Conservation (phyloP, 2,113 vertebrate genomes). For the Nibea coibor region DNA sequence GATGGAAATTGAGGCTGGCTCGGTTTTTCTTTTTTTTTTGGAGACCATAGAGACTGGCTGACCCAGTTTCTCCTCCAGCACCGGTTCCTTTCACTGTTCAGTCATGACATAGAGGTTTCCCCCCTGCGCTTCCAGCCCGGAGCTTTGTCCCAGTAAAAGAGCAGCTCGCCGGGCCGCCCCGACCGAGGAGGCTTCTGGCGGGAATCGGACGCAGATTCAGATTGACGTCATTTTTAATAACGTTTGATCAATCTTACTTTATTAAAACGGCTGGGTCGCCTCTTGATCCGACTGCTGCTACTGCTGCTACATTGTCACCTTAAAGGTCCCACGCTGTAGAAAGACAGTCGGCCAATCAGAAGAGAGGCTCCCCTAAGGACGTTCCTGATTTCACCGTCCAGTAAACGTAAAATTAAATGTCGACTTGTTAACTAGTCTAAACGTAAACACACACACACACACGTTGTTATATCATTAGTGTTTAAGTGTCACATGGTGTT, state of each 20-base stretch:
- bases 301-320: too few relatives aligned
- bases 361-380: too few relatives aligned
- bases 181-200: neutral
- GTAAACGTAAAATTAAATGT: too few relatives aligned
- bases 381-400: too few relatives aligned
- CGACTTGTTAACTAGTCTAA: too few relatives aligned
- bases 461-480: too few relatives aligned
- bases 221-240: neutral
- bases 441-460: too few relatives aligned
- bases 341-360: too few relatives aligned
- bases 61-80: slow-evolving; percentile 76
- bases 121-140: slow-evolving; percentile 42
- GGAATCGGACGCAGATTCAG: neutral
- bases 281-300: too few relatives aligned
- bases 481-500: too few relatives aligned
- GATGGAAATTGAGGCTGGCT: slow-evolving; percentile 73
- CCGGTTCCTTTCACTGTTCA: slow-evolving; percentile 69
- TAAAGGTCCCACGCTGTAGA: too few relatives aligned
- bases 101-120: slow-evolving; percentile 69
- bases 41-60: slow-evolving; percentile 75
- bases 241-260: too few relatives aligned
- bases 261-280: neutral
- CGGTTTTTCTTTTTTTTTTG: neutral
- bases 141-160: slow-evolving; percentile 62
- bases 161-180: slow-evolving; percentile 33